Evolutionary conservation across 2,113 vertebrate genomes (phyloP), one percentile per base, ranked within the genome.

Genomic region (Alligator sinensis): DNA sequence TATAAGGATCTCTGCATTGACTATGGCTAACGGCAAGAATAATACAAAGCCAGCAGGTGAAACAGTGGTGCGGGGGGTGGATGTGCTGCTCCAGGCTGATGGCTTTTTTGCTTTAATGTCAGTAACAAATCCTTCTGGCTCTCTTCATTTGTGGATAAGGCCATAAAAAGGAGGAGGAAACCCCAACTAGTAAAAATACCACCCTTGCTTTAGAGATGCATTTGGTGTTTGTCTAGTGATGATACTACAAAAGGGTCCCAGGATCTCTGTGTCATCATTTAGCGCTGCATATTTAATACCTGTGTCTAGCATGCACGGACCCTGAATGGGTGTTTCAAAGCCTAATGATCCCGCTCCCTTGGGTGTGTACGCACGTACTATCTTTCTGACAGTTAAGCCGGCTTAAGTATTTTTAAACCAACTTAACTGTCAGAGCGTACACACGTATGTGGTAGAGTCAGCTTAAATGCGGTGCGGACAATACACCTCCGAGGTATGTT

Each of bases 61-160:
- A 96, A 93, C 95, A 95, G 95, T 34, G 94, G 93, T 96, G 93
- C 0, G 24, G 80, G 90, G 96, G 94, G 96, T 60, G 96, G 90
- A 64, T 94, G 88, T 1, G 81, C 91, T 1, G 0, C 94, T 95
- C 91, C 72, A 95, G 95, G 95, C 95, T 95, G 92, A 93, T 84
- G 85, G 82, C 90, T 96, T 84, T 95, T 94, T 86, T 86, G 92
- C 96, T 97, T 95, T 95, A 96, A 92, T 88, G 93, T 17, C 94
- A 94, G 95, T 96, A 97, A 96, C 94, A 96, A 95, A 93, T 96
- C 96, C 96, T 94, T 95, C 94, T 95, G 93, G 96, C 94, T 96
- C 85, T 87, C 80, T 2, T 80, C 87, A 30, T 93, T 95, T 95
- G 95, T 93, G 95, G 94, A 96, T 93, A 89, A 92, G 85, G 87